Evolutionary conservation across 2,113 vertebrate species (phyloP), one percentile per base, ranked within the genome.

Genomic region (Lycocorax pyrrhopterus): DNA sequence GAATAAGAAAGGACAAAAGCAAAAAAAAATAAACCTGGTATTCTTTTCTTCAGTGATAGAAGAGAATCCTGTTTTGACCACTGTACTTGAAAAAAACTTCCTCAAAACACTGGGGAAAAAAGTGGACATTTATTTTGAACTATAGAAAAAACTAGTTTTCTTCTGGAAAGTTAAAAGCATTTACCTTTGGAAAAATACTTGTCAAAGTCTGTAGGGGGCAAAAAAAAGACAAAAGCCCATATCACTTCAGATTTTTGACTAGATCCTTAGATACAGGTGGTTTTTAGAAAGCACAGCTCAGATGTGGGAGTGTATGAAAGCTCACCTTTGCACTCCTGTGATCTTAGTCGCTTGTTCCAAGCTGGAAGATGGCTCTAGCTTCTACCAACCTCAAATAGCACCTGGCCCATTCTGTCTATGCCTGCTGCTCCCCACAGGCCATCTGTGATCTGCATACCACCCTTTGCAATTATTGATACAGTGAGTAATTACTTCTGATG

Each of bases 401-500:
- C 93, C 94, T 95, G 93, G 83, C 56, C 80, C 47, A 35, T 96
- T 90, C 85, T 93, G 68, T 74, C 85, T 75, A 29, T 64, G 82
- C 82, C 90, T 93, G 75, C 82, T 96, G 84, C 72, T 95, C 79
- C 79, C 60, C 69, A 85, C 75, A 88, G 82, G 30, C 90, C 88
- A 96, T 92, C 85, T 93, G 92, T 91, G 90, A 77, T 88, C 63
- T 60, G 63, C 85, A 72, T 87, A 78, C 47, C 68, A 81, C 63
- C 64, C 73, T 89, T 89, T 92, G 72, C 64, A 92, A 56, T 93
- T 95, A 84, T 74, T 75, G 91, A 78, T 92, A 90, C 55, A 52
- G 44, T 33, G 46, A 77, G 51, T 92, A 92, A 96, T 94, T 95
- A 71, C 16, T 92, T 93, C 66, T 93, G 80, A 87, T 94, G 76